phyloP scores from a whole-genome alignment of 2,113 vertebrate species.

The Ammodytes marinus region DNA sequence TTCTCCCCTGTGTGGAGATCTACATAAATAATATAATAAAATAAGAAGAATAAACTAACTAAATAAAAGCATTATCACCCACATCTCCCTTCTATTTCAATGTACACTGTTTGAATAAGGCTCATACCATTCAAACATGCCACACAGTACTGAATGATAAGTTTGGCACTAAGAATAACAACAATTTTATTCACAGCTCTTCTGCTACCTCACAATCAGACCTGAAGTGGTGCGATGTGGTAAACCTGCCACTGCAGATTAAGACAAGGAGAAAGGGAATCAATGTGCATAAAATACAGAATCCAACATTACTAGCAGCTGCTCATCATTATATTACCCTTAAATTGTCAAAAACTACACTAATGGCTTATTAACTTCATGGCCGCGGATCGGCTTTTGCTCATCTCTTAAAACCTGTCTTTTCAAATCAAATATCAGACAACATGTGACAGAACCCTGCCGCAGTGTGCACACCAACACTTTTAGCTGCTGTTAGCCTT shows the following conservation, averaged over 20 bases:
- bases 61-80: too few species aligned
- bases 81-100: background rate
- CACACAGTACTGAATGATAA: background rate
- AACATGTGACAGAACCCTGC: background rate
- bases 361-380: background rate
- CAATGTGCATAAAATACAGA: background rate
- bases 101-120: background rate
- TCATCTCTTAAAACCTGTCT: background rate
- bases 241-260: slow-evolving; percentile 1
- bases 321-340: background rate
- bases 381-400: background rate
- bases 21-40: too few species aligned
- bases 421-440: background rate
- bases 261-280: slow-evolving; percentile 4
- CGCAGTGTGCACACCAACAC: background rate
- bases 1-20: too few species aligned
- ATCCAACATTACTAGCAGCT: background rate
- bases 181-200: slow-evolving; percentile 1
- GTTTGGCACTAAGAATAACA: background rate
- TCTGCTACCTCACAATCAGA: slow-evolving; percentile 4
- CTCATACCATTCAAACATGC: background rate
- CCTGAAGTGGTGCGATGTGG: background rate
- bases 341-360: background rate
- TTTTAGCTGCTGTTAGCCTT: background rate
- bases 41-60: too few species aligned